Conservation (phyloP, 2,888 invertebrate genomes). For the Periphyllus acericola region DNA sequence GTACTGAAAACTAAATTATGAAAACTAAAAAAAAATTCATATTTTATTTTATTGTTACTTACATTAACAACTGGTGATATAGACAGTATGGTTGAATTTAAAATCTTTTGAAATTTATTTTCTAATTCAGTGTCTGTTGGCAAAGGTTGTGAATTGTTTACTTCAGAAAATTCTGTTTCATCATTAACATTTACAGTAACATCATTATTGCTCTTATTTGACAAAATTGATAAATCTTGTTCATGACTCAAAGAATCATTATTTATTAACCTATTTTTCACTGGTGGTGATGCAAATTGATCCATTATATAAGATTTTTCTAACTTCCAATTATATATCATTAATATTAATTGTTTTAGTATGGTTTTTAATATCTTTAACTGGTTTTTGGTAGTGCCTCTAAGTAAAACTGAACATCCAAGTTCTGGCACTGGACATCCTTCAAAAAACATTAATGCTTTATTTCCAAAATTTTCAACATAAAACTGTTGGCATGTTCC, state of each 20-base stretch:
- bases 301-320: slow-evolving; percentile 92
- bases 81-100: slow-evolving; percentile 80
- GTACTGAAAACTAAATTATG: slow-evolving; percentile 76
- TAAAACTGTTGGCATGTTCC: slow-evolving; percentile 88
- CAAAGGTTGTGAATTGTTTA: slow-evolving; percentile 6
- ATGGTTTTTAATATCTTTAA: slow-evolving; percentile 82
- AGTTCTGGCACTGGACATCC: slow-evolving; percentile 79
- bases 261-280: neutral
- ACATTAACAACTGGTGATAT: slow-evolving; percentile 83
- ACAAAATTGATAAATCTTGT: neutral
- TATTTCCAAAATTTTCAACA: slow-evolving; percentile 74
- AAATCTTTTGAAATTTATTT: slow-evolving; percentile 78
- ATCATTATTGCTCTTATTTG: slow-evolving; percentile 18
- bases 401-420: slow-evolving; percentile 65
- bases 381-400: slow-evolving; percentile 64
- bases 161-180: slow-evolving; percentile 10
- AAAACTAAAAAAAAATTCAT: neutral
- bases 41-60: slow-evolving; percentile 19
- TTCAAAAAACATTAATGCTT: slow-evolving; percentile 94
- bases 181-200: neutral
- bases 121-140: slow-evolving; percentile 19
- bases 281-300: slow-evolving; percentile 80
- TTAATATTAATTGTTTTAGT: slow-evolving; percentile 81
- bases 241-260: neutral
- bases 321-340: slow-evolving; percentile 89